Base-by-base conservation (phyloP, 1,140 invertebrate species). In the Heliconius hewitsoni region DNA sequence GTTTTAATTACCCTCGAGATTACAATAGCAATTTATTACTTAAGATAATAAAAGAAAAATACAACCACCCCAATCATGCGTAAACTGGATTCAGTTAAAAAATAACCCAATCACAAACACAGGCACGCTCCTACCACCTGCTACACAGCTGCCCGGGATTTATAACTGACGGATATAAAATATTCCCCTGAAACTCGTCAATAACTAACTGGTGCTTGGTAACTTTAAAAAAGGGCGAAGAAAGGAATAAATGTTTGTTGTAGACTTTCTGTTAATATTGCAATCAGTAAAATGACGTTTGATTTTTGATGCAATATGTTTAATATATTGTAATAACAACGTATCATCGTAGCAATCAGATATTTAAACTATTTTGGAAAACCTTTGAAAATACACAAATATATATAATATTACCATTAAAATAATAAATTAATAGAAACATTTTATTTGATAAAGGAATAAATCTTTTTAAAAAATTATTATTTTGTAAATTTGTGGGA, bases 101-200 rank as follows among this genome's bases (percentile, higher is more conserved):
- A 86, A 87, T 84, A 82, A 82, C 76, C 84, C 81, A 87, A 89
- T 89, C 83, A 82, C 85, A 89, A 89, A 86, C 85, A 82, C 77
- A 74, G 85, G 90, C 91, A 93, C 92, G 90, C 84, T 87, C 87
- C 84, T 73, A 75, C 83, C 92, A 93, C 91, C 91, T 93, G 92
- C 87, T 83, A 71, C 82, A 84, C 92, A 94, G 90, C 90, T 94
- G 92, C 82, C 81, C 81, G 83, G 83, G 88, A 91, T 92, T 89
- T 88, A 89, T 84, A 91, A 87, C 86, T 85, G 90, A 84, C 87
- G 85, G 84, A 87, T 85, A 86, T 85, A 88, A 88, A 89, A 73
- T 75, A 87, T 85, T 87, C 86, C 82, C 86, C 84, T 84, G 82
- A 66, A 83, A 83, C 85, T 83, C 57, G 70, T 71, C 85, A 86